Evolutionary conservation across 1,140 invertebrate genomes (phyloP).

Genomic region (Leucophenga varia): DNA sequence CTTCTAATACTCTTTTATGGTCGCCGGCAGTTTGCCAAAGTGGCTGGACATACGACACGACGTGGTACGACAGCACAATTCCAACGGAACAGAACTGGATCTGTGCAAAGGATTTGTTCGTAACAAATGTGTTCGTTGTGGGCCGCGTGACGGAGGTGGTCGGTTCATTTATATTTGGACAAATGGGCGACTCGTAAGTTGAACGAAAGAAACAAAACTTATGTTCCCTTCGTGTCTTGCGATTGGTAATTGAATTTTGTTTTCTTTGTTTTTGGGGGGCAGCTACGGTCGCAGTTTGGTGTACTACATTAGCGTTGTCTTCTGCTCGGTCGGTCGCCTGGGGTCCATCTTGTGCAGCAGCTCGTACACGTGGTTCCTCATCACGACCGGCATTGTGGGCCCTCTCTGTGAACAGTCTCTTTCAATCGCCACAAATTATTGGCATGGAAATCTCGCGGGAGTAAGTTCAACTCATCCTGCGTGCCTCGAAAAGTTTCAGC

Average conservation of each 20-base stretch:
- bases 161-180: slow-evolving; percentile 60
- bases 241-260: too few relatives aligned
- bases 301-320: slow-evolving; percentile 56
- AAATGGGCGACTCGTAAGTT: slow-evolving; percentile 61
- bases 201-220: too few relatives aligned
- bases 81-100: slow-evolving; percentile 61
- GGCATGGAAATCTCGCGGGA: slow-evolving; percentile 57
- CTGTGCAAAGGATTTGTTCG: slow-evolving; percentile 59
- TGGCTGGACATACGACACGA: slow-evolving; percentile 60
- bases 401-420: slow-evolving; percentile 57
- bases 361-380: slow-evolving; percentile 57
- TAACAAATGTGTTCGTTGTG: slow-evolving; percentile 59
- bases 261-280: too few relatives aligned
- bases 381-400: slow-evolving; percentile 56
- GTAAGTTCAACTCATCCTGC: slow-evolving; percentile 39
- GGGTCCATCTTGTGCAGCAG: slow-evolving; percentile 54
- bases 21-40: slow-evolving; percentile 58
- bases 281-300: slow-evolving; percentile 59
- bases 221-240: too few relatives aligned
- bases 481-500: neutral
- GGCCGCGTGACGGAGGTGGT: slow-evolving; percentile 59
- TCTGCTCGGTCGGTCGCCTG: slow-evolving; percentile 56
- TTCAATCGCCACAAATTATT: slow-evolving; percentile 59
- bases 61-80: slow-evolving; percentile 58
- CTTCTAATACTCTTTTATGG: too few relatives aligned